phyloP scores from a whole-genome alignment of 2,113 vertebrate genomes.

The Apistogramma diplotaenia region DNA sequence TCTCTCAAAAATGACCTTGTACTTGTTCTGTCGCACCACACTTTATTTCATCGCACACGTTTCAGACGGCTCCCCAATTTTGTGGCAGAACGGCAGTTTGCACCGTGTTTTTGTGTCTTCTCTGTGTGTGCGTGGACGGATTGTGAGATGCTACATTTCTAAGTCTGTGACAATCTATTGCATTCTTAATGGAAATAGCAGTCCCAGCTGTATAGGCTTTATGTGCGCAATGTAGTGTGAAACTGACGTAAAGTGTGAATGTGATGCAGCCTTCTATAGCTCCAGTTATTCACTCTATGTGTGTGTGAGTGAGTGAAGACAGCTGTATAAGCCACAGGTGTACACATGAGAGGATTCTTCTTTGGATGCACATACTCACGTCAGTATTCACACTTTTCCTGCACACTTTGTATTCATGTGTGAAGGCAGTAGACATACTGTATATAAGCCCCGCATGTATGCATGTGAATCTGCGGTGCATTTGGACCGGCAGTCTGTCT shows the following conservation, averaged over 20 bases:
- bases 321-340: not conserved
- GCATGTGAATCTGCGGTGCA: not conserved
- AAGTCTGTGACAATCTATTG: not conserved
- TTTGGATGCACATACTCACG: not conserved
- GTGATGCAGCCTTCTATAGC: not conserved
- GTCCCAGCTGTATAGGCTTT: too few relatives aligned
- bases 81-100: not conserved
- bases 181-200: not conserved
- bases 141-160: not conserved
- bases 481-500: constrained; percentile 49
- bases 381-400: not conserved
- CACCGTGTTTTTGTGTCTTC: not conserved
- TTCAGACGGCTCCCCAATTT: constrained; percentile 18
- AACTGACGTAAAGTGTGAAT: not conserved
- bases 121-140: not conserved
- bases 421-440: constrained; percentile 18
- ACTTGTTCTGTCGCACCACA: constrained; percentile 11
- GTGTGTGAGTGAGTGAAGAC: not conserved
- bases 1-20: constrained; percentile 56
- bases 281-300: not conserved
- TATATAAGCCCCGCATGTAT: constrained; percentile 6
- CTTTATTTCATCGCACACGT: constrained; percentile 23
- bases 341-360: not conserved
- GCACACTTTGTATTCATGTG: not conserved
- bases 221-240: not conserved